Conservation (phyloP, 2,113 vertebrate genomes). For the Rhegmatorhina hoffmannsi region DNA sequence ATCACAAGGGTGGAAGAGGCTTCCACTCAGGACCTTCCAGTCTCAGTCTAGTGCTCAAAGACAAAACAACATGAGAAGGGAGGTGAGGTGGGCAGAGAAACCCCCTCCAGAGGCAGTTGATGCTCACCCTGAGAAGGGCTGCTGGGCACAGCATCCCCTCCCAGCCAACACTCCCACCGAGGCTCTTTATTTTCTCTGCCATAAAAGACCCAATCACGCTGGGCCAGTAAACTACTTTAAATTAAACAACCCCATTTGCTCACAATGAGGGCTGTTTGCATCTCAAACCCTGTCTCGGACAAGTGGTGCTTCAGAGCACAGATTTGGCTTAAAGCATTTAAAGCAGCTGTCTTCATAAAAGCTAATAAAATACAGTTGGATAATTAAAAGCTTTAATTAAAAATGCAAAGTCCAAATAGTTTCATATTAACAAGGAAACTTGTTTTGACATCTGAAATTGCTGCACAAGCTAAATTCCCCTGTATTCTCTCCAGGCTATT, state of each 20-base stretch:
- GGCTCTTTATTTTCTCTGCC: conserved; percentile 12
- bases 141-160: not conserved
- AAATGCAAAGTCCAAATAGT: conserved; percentile 71
- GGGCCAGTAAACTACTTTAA: conserved; percentile 48
- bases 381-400: conserved; percentile 76
- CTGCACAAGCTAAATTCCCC: conserved; percentile 62
- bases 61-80: not conserved
- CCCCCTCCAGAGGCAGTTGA: not conserved
- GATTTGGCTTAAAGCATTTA: conserved; percentile 21
- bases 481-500: conserved; percentile 69
- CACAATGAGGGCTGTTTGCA: conserved; percentile 34
- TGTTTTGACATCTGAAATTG: conserved; percentile 74
- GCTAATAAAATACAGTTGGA: conserved; percentile 66
- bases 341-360: conserved; percentile 74
- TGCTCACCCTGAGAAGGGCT: not conserved
- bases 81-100: not conserved
- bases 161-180: not conserved
- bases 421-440: conserved; percentile 66
- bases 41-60: not conserved
- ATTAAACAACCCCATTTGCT: conserved; percentile 55
- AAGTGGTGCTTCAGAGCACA: conserved; percentile 40
- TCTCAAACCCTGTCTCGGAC: conserved; percentile 21
- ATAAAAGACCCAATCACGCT: conserved; percentile 46
- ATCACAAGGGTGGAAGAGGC: not conserved
- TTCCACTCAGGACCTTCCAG: not conserved